Base-by-base conservation (phyloP, 2,888 invertebrate species). In the Electrophaes corylata region DNA sequence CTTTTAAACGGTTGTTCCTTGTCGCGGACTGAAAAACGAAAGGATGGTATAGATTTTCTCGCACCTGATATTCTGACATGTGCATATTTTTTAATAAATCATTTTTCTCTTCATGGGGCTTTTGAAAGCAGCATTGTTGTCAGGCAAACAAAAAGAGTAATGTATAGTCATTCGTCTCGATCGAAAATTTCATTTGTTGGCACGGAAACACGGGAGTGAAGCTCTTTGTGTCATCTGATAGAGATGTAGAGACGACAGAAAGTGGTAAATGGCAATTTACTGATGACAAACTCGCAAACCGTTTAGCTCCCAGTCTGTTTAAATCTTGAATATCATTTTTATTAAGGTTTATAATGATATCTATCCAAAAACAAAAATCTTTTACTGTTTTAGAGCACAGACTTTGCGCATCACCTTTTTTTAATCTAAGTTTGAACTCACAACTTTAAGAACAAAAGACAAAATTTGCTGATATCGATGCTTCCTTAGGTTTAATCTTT, bases 151-250 rank as follows among this genome's bases (percentile, higher is more conserved):
- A 85, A 86, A 84, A 83, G 79, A 81, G 79, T 79, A 76, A 84
- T 84, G 86, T 72, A 83, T 69, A 80, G 83, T 81, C 79, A 84
- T 86, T 83, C 80, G 78, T 85, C 83, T 85, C 84, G 84, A 85
- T 86, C 81, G 81, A 78, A 83, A 84, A 86, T 84, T 85, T 85
- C 79, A 85, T 86, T 86, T 86, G 83, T 84, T 82, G 80, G 84
- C 83, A 76, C 71, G 65, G 70, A 74, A 64, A 76, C 78, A 72
- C 69, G 33, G 40, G 55, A 58, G 49, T 59, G 46, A 58, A 75
- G 73, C 75, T 73, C 78, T 81, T 80, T 84, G 83, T 86, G 76
- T 80, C 76, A 75, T 73, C 62, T 70, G 73, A 71, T 69, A 64
- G 66, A 73, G 77, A 79, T 75, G 73, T 80, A 78, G 66, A 73